Percentiles rank a stretch among this genome's conserved stretches.
phyloP scores from a whole-genome alignment of 1,140 invertebrate genomes.

The Helicorthomorpha holstii region DNA sequence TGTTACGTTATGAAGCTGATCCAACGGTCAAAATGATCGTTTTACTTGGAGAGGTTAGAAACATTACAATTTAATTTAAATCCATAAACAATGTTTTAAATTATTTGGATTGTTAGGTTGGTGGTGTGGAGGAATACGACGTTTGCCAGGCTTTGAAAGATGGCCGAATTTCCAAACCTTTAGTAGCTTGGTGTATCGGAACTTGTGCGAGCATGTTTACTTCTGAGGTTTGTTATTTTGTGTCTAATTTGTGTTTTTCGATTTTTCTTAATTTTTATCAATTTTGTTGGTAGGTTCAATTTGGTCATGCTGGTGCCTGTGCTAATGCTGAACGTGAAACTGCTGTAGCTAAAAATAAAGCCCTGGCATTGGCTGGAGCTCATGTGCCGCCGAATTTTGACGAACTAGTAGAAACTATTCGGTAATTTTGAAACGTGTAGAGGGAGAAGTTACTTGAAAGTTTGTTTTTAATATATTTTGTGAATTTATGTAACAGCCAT shows the following conservation, averaged over 20 bases:
- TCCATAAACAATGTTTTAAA: background rate
- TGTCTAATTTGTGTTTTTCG: background rate
- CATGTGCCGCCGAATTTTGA: slow-evolving; percentile 88
- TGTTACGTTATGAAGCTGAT: slow-evolving; percentile 62
- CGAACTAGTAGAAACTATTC: slow-evolving; percentile 61
- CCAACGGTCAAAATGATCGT: slow-evolving; percentile 73
- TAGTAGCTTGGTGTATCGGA: slow-evolving; percentile 97
- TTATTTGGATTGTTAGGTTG: slow-evolving; percentile 46
- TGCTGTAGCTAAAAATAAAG: slow-evolving; percentile 78
- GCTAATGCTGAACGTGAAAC: slow-evolving; percentile 92
- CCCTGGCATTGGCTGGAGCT: slow-evolving; percentile 64
- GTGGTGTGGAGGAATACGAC: slow-evolving; percentile 98
- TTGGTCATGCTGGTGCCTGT: slow-evolving; percentile 96
- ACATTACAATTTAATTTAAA: slow-evolving; percentile 1
- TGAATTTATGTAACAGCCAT: slow-evolving; percentile 31
- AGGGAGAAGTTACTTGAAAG: no score
- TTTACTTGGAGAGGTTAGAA: slow-evolving; percentile 61
- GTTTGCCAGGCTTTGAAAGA: slow-evolving; percentile 75
- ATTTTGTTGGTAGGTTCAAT: slow-evolving; percentile 55
- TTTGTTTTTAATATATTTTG: no score
- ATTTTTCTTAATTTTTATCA: background rate
- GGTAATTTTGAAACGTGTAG: no score
- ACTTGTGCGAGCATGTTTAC: slow-evolving; percentile 81
- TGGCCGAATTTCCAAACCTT: slow-evolving; percentile 72
- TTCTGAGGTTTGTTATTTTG: slow-evolving; percentile 39